These are phyloP conservation scores for Pyrocephalus nanus DNA, from an alignment of 2,797 vertebrate species.

Conservation along the genomic window DNA sequence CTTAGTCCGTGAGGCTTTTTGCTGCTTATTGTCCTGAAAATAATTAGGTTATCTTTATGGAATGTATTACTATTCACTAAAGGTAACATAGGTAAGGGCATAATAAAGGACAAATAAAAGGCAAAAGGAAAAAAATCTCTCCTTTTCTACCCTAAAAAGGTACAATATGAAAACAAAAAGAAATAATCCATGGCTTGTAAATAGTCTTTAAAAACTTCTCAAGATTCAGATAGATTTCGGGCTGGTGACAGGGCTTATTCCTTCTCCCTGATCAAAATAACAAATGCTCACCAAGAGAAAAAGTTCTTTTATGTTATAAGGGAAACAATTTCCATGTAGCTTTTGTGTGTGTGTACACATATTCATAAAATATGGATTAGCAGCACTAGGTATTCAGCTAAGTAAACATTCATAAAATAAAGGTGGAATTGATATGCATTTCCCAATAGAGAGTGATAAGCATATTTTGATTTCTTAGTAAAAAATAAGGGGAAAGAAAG, in stretches of 20 bases:
- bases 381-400: constrained; percentile 54
- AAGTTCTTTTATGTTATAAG: constrained; percentile 15
- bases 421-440: constrained; percentile 36
- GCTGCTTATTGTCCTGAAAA: constrained; percentile 33
- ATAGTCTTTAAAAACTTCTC: background rate
- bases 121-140: constrained; percentile 10
- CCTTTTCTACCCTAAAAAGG: background rate
- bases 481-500: background rate
- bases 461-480: constrained; percentile 23
- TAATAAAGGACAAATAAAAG: constrained; percentile 23
- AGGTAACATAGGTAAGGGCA: constrained; percentile 12
- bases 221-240: background rate
- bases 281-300: background rate
- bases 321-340: constrained; percentile 29
- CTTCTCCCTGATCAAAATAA: background rate
- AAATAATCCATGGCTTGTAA: background rate
- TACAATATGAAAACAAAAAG: background rate
- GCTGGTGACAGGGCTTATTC: background rate
- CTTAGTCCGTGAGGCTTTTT: background rate
- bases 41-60: constrained; percentile 45
- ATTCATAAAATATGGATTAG: constrained; percentile 69
- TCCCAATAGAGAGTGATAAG: constrained; percentile 32
- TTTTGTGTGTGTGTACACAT: background rate
- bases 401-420: constrained; percentile 63
- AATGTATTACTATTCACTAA: constrained; percentile 24